These are phyloP conservation scores for Vidua macroura DNA, from an alignment of 2,113 vertebrate genomes.

Conservation along the genomic window DNA sequence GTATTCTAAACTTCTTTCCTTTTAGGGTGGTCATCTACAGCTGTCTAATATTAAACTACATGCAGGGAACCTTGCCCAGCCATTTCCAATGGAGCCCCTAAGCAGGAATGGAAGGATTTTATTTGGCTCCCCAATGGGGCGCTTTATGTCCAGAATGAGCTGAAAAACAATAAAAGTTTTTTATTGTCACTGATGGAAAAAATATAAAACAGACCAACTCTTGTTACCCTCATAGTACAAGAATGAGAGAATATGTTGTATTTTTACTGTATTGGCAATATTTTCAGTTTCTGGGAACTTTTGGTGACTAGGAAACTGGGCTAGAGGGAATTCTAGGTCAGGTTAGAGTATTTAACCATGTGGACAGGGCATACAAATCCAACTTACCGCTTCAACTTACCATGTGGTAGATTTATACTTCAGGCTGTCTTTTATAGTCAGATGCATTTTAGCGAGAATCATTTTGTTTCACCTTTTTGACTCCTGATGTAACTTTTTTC, in stretches of 20 bases:
- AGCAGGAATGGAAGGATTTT: slow-evolving; percentile 14
- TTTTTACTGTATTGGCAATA: background rate
- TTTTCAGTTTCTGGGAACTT: slow-evolving; percentile 13
- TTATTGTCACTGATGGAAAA: slow-evolving; percentile 31
- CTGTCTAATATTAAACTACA: background rate
- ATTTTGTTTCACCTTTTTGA: background rate
- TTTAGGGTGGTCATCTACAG: background rate
- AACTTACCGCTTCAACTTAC: background rate
- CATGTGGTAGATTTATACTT: background rate
- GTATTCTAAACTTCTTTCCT: background rate
- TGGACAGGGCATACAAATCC: background rate
- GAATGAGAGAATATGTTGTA: background rate
- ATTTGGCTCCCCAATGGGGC: background rate
- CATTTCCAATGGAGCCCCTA: background rate
- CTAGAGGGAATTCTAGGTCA: slow-evolving; percentile 2
- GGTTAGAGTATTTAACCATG: background rate
- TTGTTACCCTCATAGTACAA: background rate
- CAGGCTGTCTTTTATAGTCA: background rate
- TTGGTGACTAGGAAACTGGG: background rate
- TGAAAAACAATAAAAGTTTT: slow-evolving; percentile 23
- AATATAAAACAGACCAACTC: background rate
- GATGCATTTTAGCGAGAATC: background rate
- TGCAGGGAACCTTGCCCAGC: background rate
- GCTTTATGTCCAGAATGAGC: slow-evolving; percentile 9
- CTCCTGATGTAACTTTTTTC: background rate